Evolutionary conservation across 2,113 vertebrate species (phyloP).

Genomic region (Polypterus bichir): DNA sequence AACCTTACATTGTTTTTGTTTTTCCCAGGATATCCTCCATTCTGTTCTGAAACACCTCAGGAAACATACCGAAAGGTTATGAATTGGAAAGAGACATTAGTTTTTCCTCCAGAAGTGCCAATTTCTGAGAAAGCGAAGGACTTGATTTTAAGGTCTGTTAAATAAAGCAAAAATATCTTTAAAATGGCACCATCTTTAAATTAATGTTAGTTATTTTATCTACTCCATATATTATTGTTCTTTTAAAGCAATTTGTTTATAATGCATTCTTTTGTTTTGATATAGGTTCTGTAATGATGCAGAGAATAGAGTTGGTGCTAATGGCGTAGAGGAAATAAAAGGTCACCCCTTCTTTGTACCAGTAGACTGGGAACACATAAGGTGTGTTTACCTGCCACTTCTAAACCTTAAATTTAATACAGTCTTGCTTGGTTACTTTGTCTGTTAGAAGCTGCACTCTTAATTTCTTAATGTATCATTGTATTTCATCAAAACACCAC

Average conservation of each 20-base stretch:
- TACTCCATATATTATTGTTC: neutral
- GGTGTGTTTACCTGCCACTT: slow-evolving; percentile 42
- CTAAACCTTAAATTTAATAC: too few relatives aligned
- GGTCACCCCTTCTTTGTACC: slow-evolving; percentile 83
- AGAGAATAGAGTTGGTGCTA: slow-evolving; percentile 83
- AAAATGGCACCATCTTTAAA: neutral
- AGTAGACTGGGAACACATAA: slow-evolving; percentile 96
- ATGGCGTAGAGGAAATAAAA: slow-evolving; percentile 89
- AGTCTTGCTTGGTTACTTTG: too few relatives aligned
- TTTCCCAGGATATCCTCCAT: slow-evolving; percentile 82
- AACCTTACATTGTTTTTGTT: neutral
- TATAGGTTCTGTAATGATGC: slow-evolving; percentile 81
- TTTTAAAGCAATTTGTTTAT: neutral
- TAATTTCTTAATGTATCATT: too few relatives aligned
- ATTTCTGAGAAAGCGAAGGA: slow-evolving; percentile 94
- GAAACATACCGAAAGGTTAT: slow-evolving; percentile 97
- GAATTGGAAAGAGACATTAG: slow-evolving; percentile 96
- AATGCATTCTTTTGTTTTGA: neutral
- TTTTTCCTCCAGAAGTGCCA: slow-evolving; percentile 92
- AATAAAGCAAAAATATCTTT: too few relatives aligned
- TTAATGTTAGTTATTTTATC: neutral
- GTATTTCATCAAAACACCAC: too few relatives aligned
- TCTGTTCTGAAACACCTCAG: slow-evolving; percentile 95
- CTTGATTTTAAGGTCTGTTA: slow-evolving; percentile 75
- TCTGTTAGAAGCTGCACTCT: too few relatives aligned